Conservation (phyloP, 2,113 vertebrate species). For the Pseudonaja textilis region DNA sequence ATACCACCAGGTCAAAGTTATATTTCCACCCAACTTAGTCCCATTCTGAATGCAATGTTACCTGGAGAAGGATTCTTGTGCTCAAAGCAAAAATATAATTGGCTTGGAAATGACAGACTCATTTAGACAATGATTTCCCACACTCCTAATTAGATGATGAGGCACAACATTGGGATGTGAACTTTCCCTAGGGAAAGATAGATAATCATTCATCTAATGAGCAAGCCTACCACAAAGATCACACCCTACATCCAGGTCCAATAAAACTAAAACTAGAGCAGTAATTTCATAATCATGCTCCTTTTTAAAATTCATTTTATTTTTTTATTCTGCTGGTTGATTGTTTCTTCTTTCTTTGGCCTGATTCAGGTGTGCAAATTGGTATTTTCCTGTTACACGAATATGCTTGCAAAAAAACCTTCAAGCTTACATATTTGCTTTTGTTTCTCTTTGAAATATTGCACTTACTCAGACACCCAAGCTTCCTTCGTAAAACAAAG, state of each 20-base stretch:
- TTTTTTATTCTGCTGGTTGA: not conserved
- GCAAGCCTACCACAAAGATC: not conserved
- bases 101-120: not conserved
- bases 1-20: not conserved
- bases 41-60: not conserved
- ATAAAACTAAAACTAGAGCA: not conserved
- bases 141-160: not conserved
- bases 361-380: not conserved
- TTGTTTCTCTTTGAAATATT: not conserved
- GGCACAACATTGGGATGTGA: not conserved
- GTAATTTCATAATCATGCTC: not conserved
- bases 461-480: not conserved
- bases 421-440: not conserved
- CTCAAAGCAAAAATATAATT: slow-evolving; percentile 1
- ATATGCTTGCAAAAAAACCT: not conserved
- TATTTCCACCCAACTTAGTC: not conserved
- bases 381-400: not conserved
- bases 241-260: not conserved
- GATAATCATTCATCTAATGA: not conserved
- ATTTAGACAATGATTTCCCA: not conserved
- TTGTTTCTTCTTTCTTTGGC: not conserved
- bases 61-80: slow-evolving; percentile 2
- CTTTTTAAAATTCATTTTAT: not conserved
- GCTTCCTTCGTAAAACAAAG: not conserved
- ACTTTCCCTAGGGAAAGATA: not conserved